These are phyloP conservation scores for Pimephales promelas DNA, from an alignment of 2,113 vertebrate genomes.

Conservation along the genomic window DNA sequence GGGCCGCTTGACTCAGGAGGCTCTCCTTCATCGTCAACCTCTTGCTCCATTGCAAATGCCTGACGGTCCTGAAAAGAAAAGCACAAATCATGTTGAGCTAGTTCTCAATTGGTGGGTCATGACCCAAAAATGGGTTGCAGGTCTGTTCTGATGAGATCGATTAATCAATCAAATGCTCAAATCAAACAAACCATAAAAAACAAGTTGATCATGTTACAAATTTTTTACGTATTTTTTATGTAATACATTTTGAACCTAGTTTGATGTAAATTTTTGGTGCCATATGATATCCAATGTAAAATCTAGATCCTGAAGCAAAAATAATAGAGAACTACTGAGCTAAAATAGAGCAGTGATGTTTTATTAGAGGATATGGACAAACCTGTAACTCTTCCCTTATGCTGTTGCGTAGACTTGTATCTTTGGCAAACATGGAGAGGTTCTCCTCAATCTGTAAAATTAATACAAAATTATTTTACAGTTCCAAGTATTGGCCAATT, in stretches of 20 bases:
- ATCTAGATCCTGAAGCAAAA: neutral
- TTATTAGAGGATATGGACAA: neutral
- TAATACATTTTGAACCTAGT: neutral
- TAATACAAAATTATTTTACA: neutral
- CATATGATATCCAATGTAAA: neutral
- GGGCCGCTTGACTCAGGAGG: conserved; percentile 47
- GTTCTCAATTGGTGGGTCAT: neutral
- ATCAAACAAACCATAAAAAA: neutral
- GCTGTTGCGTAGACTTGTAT: conserved; percentile 25
- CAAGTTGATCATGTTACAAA: neutral
- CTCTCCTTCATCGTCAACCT: conserved; percentile 50
- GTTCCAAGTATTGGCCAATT: neutral
- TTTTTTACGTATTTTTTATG: no score
- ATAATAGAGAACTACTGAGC: neutral
- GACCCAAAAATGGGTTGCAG: neutral
- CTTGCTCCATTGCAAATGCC: conserved; percentile 42
- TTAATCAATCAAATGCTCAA: neutral
- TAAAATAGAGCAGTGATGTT: neutral
- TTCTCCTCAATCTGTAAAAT: conserved; percentile 34
- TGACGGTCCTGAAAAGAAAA: conserved; percentile 32
- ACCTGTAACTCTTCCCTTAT: conserved; percentile 30
- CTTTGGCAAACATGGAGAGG: conserved; percentile 28
- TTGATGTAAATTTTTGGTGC: neutral
- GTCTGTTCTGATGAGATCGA: neutral
- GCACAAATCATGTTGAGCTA: neutral